phyloP scores from a whole-genome alignment of 2,888 invertebrate genomes.

The Pharmacophagus antenor region DNA sequence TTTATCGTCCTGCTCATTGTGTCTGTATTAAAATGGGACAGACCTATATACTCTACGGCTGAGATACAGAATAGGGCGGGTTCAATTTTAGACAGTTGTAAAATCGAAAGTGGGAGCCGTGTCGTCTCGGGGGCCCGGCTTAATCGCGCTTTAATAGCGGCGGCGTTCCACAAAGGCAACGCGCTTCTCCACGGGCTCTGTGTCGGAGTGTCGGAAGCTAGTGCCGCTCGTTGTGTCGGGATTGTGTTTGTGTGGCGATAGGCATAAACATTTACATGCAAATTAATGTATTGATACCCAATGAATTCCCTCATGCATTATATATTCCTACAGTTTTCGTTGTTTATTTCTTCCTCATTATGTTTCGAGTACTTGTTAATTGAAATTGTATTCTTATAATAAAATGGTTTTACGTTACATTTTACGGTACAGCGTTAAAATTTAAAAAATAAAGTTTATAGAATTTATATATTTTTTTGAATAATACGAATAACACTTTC shows the following conservation, averaged over 20 bases:
- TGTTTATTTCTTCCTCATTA: too few species aligned
- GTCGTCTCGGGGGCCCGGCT: constrained; percentile 53
- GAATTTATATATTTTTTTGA: too few species aligned
- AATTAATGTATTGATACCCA: background rate
- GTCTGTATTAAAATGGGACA: constrained; percentile 12
- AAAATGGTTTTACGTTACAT: too few species aligned
- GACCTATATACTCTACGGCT: constrained; percentile 6
- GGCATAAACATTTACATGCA: background rate
- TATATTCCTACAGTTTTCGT: too few species aligned
- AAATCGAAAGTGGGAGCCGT: constrained; percentile 76
- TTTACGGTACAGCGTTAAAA: too few species aligned
- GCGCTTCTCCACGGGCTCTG: constrained; percentile 47
- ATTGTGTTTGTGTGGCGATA: background rate
- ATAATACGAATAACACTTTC: too few species aligned
- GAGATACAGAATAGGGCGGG: constrained; percentile 35
- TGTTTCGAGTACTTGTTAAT: too few species aligned
- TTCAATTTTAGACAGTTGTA: constrained; percentile 62
- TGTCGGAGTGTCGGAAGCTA: constrained; percentile 40
- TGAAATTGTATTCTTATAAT: too few species aligned
- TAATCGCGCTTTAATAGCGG: constrained; percentile 75
- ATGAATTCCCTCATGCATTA: too few species aligned
- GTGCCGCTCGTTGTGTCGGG: constrained; percentile 20
- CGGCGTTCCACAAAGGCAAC: constrained; percentile 64
- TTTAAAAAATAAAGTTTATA: too few species aligned
- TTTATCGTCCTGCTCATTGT: background rate